A percentile compares a stretch with the other conserved stretches of the same genome.
Conservation (phyloP, 2,113 vertebrate species). For the Cinclus cinclus region DNA sequence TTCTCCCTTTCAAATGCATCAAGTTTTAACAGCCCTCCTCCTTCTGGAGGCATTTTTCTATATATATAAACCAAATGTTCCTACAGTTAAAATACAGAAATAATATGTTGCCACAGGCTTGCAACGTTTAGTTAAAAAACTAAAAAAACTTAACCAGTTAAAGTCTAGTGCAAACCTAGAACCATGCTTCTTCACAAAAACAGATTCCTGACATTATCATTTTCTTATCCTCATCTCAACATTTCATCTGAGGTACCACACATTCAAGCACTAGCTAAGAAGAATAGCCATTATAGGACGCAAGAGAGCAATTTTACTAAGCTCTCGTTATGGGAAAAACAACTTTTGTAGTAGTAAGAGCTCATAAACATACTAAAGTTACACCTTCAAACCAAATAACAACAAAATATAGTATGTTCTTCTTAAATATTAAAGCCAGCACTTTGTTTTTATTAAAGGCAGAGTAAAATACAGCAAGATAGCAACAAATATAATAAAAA, state of each 20-base stretch:
- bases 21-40: constrained; percentile 63
- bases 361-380: constrained; percentile 22
- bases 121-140: background rate
- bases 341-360: constrained; percentile 43
- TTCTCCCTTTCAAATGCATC: constrained; percentile 51
- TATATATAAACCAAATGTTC: constrained; percentile 66
- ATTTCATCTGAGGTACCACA: background rate
- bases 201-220: background rate
- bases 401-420: constrained; percentile 17
- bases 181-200: background rate
- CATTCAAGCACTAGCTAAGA: background rate
- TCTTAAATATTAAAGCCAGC: constrained; percentile 46
- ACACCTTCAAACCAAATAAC: background rate
- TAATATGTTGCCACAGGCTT: constrained; percentile 53
- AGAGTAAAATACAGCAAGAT: background rate
- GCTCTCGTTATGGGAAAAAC: constrained; percentile 43
- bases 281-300: constrained; percentile 37
- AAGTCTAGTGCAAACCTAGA: background rate
- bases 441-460: constrained; percentile 6
- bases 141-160: constrained; percentile 35
- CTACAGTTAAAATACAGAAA: constrained; percentile 64
- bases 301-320: constrained; percentile 41
- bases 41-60: constrained; percentile 70
- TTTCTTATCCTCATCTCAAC: background rate
- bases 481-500: background rate